Evolutionary conservation across 2,888 invertebrate genomes (phyloP), one percentile per base, ranked within the genome.

Genomic region (Tethea ocularis): DNA sequence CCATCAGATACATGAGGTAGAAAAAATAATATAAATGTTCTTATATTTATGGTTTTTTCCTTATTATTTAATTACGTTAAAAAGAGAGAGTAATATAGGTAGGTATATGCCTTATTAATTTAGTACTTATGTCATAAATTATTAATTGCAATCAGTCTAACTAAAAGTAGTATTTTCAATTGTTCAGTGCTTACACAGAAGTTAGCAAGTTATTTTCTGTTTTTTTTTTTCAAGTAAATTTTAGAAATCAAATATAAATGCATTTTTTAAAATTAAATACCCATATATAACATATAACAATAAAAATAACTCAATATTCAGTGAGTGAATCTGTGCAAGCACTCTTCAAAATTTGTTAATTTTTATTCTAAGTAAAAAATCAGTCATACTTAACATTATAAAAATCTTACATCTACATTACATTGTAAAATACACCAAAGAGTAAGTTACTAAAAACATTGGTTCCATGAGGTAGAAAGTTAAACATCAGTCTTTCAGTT

Each of bases 401-500:
- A 2, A 20, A n/a, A 46, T 20, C 7, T 46, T 46, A 46, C 17
- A 17, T 41, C 17, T 46, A 38, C n/a, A n/a, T 20, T 46, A 46
- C 10, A 46, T 20, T 46, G 46, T 46, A 46, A 7, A 46, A 46
- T 46, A 46, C 20, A 46, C 20, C 6, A 46, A 46, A 41, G 20
- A 20, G 46, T 46, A 53, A 29, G 53, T 33, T 5, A 15, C 29
- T 33, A 33, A 36, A 7, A 17, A 33, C 20, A 33, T 54, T 54
- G 54, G 54, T 54, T 54, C 54, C 33, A 33, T 59, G 66, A 66
- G 63, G 67, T 69, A 69, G 67, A 61, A 58, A 60, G 62, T 60
- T 59, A 57, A 58, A 41, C 20, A 38, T 60, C 62, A 62, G 62
- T 62, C 62, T 62, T 62, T 61, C 57, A 60, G 57, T 57, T 60